Conservation (phyloP, 2,888 invertebrate genomes). For the Catocala nupta region DNA sequence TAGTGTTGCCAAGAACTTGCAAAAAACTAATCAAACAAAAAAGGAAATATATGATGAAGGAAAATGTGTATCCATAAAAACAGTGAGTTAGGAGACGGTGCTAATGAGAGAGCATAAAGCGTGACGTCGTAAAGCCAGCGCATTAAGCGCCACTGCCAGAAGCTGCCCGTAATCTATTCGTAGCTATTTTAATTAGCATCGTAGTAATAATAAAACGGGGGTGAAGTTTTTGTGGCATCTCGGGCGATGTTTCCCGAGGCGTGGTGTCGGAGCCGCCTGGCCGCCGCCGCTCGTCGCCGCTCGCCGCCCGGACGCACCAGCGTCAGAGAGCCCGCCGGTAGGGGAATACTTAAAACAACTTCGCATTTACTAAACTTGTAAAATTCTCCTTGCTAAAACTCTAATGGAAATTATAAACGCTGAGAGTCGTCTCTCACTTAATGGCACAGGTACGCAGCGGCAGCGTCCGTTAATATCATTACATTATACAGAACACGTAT, state of each 20-base stretch:
- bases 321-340: slow-evolving; percentile 57
- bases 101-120: slow-evolving; percentile 85
- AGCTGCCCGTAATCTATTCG: slow-evolving; percentile 85
- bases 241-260: slow-evolving; percentile 71
- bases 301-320: slow-evolving; percentile 40
- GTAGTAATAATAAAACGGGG: slow-evolving; percentile 81
- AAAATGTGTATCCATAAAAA: slow-evolving; percentile 77
- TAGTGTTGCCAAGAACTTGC: slow-evolving; percentile 33
- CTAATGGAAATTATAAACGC: slow-evolving; percentile 70
- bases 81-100: slow-evolving; percentile 75
- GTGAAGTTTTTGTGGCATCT: slow-evolving; percentile 82
- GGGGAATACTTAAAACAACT: slow-evolving; percentile 79
- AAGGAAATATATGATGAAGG: slow-evolving; percentile 59
- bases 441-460: slow-evolving; percentile 41
- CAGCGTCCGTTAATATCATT: slow-evolving; percentile 33
- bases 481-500: slow-evolving; percentile 4
- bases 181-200: slow-evolving; percentile 86
- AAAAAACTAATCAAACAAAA: slow-evolving; percentile 61
- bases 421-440: slow-evolving; percentile 55
- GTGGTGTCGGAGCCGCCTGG: slow-evolving; percentile 60
- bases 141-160: slow-evolving; percentile 83
- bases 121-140: slow-evolving; percentile 84
- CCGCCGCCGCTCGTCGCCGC: slow-evolving; percentile 46
- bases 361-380: slow-evolving; percentile 69
- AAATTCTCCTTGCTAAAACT: slow-evolving; percentile 66